phyloP scores from a whole-genome alignment of 2,113 vertebrate species.

The Marmota monax region DNA sequence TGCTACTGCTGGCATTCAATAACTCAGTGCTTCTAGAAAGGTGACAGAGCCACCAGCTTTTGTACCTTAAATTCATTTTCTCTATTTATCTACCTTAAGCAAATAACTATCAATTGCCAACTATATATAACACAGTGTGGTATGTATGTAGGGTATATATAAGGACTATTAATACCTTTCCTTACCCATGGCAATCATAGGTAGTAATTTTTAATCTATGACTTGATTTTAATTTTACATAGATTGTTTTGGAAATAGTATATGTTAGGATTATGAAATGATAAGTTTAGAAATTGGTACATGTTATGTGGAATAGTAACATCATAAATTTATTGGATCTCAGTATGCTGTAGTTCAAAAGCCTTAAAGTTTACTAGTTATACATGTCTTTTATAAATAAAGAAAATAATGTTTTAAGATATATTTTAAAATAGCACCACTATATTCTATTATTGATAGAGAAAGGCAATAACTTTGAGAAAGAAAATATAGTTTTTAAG shows the following conservation, averaged over 20 bases:
- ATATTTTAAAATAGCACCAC: not conserved
- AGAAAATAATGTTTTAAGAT: not conserved
- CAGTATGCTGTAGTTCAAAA: not conserved
- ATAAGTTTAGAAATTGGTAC: not conserved
- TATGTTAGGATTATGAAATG: not conserved
- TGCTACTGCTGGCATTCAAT: not conserved
- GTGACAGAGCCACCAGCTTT: slow-evolving; percentile 8
- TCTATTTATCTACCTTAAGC: not conserved
- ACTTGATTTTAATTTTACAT: not conserved
- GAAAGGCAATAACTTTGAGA: not conserved
- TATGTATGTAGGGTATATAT: not conserved
- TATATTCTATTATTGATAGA: not conserved
- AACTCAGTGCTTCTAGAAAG: not conserved
- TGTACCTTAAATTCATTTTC: not conserved
- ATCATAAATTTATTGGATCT: not conserved
- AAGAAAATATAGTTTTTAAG: not conserved
- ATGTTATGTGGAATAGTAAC: not conserved
- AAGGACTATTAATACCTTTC: not conserved
- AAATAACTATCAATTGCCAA: not conserved
- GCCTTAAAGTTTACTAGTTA: not conserved
- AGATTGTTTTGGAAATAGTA: slow-evolving; percentile 30
- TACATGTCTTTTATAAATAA: not conserved
- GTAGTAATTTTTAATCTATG: not conserved
- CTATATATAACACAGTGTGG: not conserved
- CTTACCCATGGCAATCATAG: not conserved